Conservation (phyloP, 2,797 vertebrate genomes). For the Coilia nasus region DNA sequence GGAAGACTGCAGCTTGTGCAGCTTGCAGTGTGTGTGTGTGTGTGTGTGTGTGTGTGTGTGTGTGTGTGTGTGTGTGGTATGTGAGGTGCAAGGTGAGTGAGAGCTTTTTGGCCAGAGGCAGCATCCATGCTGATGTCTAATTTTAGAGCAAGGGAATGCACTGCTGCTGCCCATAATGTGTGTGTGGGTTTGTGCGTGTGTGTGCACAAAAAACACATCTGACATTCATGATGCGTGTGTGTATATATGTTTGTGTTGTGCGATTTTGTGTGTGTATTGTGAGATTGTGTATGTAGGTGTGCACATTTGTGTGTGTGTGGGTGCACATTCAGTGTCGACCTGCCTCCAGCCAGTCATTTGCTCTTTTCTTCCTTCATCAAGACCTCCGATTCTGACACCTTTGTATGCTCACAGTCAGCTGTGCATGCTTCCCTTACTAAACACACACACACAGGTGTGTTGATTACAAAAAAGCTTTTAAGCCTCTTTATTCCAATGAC, state of each 20-base stretch:
- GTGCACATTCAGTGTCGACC: not conserved
- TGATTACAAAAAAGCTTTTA: too few relatives aligned
- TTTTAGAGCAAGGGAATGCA: slow-evolving; percentile 22
- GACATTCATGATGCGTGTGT: not conserved
- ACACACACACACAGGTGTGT: not conserved
- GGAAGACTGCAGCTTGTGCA: too few relatives aligned
- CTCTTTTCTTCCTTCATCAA: not conserved
- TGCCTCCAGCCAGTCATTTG: not conserved
- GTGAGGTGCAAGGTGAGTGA: too few relatives aligned
- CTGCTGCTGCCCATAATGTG: not conserved
- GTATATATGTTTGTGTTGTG: not conserved
- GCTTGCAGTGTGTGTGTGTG: too few relatives aligned
- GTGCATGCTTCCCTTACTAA: too few relatives aligned
- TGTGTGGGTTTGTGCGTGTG: slow-evolving; percentile 40
- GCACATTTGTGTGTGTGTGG: not conserved
- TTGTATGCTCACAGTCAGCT: not conserved
- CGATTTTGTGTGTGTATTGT: not conserved
- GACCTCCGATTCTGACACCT: not conserved
- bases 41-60: too few relatives aligned
- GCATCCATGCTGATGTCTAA: slow-evolving; percentile 4
- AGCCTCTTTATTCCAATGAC: too few relatives aligned
- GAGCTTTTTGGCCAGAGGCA: slow-evolving; percentile 20
- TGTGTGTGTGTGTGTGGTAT: too few relatives aligned
- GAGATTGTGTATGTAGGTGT: not conserved
- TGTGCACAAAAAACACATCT: not conserved